Conservation (phyloP, 2,797 vertebrate genomes). For the Argya squamiceps region DNA sequence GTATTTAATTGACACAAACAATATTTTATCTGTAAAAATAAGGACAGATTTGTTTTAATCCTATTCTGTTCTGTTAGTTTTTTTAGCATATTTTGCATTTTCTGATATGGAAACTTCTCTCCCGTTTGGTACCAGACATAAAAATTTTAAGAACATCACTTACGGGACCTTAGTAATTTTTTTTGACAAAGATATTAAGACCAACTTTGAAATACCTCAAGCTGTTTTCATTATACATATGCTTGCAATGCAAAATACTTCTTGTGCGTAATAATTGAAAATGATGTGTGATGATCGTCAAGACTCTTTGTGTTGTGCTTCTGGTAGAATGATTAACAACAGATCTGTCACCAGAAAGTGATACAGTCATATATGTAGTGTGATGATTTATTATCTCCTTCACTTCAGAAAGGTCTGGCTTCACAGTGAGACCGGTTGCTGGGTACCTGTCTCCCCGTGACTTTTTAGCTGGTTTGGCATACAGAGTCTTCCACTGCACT, state of each 20-base stretch:
- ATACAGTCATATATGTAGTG: neutral
- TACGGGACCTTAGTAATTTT: neutral
- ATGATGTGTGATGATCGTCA: neutral
- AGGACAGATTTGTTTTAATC: neutral
- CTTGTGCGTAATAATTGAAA: neutral
- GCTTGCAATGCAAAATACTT: neutral
- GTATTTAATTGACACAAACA: neutral
- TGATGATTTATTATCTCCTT: constrained; percentile 11
- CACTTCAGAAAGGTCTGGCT: constrained; percentile 90
- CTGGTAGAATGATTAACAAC: neutral
- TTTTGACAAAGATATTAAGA: neutral
- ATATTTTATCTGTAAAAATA: neutral
- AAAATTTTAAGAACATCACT: neutral
- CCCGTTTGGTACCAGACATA: neutral
- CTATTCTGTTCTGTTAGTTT: neutral
- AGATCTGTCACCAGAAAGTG: neutral
- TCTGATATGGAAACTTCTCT: neutral
- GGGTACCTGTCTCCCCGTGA: constrained; percentile 95
- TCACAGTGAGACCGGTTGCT: constrained; percentile 92
- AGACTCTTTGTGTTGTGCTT: neutral
- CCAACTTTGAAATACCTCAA: neutral
- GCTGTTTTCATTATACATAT: neutral
- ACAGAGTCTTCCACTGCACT: constrained; percentile 95
- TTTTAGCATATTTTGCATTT: neutral
- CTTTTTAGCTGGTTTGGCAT: constrained; percentile 93